Evolutionary conservation across 1,140 invertebrate species (phyloP).

Genomic region (Drosophila pachea): DNA sequence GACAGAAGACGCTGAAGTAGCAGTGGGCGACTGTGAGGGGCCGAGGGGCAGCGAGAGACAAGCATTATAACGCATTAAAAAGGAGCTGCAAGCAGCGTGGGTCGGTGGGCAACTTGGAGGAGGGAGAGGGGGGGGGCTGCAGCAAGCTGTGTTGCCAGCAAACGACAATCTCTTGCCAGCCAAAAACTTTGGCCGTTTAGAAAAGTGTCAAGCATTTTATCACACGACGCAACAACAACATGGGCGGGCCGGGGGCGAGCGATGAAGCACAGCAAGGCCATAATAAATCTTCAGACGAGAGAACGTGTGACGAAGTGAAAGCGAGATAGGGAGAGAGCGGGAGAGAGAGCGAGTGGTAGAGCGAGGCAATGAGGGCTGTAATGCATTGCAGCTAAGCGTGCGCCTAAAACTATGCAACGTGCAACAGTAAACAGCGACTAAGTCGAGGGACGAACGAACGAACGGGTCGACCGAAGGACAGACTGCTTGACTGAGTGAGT

Average conservation of each 20-base stretch:
- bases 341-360: not conserved
- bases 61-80: constrained; percentile 70
- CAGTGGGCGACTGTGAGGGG: not conserved
- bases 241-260: not conserved
- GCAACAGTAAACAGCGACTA: constrained; percentile 40
- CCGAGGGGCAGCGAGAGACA: constrained; percentile 17
- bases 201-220: constrained; percentile 77
- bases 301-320: constrained; percentile 1
- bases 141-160: constrained; percentile 3
- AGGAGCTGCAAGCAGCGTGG: constrained; percentile 35
- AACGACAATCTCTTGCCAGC: constrained; percentile 65
- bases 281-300: constrained; percentile 59
- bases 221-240: constrained; percentile 49
- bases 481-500: constrained; percentile 14
- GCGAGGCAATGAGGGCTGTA: constrained; percentile 16
- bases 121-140: not conserved
- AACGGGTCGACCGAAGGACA: constrained; percentile 36
- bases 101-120: too few species aligned
- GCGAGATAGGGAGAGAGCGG: not conserved
- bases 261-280: constrained; percentile 19
- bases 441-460: constrained; percentile 25
- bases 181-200: constrained; percentile 75
- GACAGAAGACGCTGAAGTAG: constrained; percentile 23
- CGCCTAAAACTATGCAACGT: constrained; percentile 65
- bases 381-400: constrained; percentile 63